Evolutionary conservation across 1,140 invertebrate species (phyloP), one percentile per base, ranked within the genome.

Genomic region (Brachionus sp.): DNA sequence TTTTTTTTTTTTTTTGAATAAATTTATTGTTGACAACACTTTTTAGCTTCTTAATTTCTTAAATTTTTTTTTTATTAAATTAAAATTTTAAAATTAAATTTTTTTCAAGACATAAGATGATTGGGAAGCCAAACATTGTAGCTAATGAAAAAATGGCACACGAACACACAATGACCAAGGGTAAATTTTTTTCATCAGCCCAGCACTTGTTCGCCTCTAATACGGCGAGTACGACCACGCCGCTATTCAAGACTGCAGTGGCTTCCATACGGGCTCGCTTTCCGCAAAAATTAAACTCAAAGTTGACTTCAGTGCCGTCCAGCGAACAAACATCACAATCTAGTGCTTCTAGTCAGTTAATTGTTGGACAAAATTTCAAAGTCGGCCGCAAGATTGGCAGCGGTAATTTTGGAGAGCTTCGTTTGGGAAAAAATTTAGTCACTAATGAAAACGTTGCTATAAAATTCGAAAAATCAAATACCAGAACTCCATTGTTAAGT

Each of bases 391-490:
- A 66, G 29, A 66, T 82, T 13, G 78, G 78, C 33, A 62, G 50
- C 25, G 78, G 78, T 6, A 82, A 66, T 44, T 82, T 82, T 19
- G 78, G 78, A n/a, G 78, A 82, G 25, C 33, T 82, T 25, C 39
- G 50, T 19, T 44, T 83, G 16, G 82, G 64, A 12, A 83, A 46
- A 73, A 73, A 83, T 83, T 37, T 57, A 5, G 5, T 35, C 19
- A 83, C 64, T 29, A 42, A 73, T 19, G 82, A 83, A 62, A 50
- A 83, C 19, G 82, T 83, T 5, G 82, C 82, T 4, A 73, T 83
- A 2, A 83, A 83, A 73, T 70, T 83, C 29, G 82, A 83, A 62
- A 46, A 53, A 39, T 53, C 44, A n/a, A 62, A 57, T 37, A 44
- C 82, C 12, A 42, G 44, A 13, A 70, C 42, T 12, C 66, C 66